phyloP scores from a whole-genome alignment of 35 echinoderm and acorn worm species.

The Patiria miniata region DNA sequence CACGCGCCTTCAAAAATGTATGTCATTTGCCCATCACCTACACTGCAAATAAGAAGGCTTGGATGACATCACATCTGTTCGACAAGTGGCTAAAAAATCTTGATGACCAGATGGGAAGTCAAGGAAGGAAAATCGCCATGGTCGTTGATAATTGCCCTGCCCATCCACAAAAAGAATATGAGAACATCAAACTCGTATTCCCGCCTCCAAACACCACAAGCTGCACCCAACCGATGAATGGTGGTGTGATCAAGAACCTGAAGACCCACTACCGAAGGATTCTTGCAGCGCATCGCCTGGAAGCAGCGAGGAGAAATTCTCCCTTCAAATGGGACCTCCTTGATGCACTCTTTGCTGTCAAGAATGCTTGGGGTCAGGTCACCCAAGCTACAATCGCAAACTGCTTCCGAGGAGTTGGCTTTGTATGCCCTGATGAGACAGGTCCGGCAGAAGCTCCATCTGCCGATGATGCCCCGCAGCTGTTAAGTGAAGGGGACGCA shows the following conservation, averaged over 20 bases:
- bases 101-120: background rate
- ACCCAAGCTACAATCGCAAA: slow-evolving; percentile 30
- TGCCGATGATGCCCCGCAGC: background rate
- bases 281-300: slow-evolving; percentile 4
- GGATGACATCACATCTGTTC: slow-evolving; percentile 47
- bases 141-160: slow-evolving; percentile 47
- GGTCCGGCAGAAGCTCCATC: background rate
- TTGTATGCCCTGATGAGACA: background rate
- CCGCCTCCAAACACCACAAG: slow-evolving; percentile 52
- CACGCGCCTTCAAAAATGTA: slow-evolving; percentile 55
- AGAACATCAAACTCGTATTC: slow-evolving; percentile 40
- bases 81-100: slow-evolving; percentile 36
- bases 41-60: slow-evolving; percentile 45
- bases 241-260: slow-evolving; percentile 11
- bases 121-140: slow-evolving; percentile 29
- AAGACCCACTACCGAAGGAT: slow-evolving; percentile 45
- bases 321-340: slow-evolving; percentile 47
- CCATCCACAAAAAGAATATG: background rate
- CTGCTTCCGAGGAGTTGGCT: slow-evolving; percentile 40
- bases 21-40: slow-evolving; percentile 37
- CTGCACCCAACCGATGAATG: slow-evolving; percentile 52
- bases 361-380: slow-evolving; percentile 35
- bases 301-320: background rate
- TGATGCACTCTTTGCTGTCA: slow-evolving; percentile 37
- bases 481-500: no score